Conservation (phyloP, 2,888 invertebrate species). For the Cheiracanthium punctorium region DNA sequence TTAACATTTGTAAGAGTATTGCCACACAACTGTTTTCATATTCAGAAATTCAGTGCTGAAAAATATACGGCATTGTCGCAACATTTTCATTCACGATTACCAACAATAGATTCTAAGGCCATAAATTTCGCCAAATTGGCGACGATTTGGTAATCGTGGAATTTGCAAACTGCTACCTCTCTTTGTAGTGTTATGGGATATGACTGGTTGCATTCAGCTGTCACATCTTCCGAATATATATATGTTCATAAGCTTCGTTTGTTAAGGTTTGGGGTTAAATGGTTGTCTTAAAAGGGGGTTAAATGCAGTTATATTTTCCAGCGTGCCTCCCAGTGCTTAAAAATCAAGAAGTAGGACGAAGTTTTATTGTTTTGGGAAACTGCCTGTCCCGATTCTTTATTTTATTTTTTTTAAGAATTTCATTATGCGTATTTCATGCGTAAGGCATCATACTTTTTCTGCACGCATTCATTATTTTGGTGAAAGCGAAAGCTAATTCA, state of each 20-base stretch:
- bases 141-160: constrained; percentile 65
- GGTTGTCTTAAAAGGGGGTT: constrained; percentile 49
- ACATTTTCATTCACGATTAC: constrained; percentile 30
- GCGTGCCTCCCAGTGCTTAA: background rate
- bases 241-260: constrained; percentile 5
- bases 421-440: background rate
- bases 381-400: background rate
- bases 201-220: constrained; percentile 27
- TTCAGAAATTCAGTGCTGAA: background rate
- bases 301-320: constrained; percentile 16
- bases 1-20: background rate
- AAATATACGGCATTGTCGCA: constrained; percentile 36
- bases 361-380: background rate
- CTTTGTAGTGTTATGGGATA: constrained; percentile 17
- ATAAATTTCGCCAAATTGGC: constrained; percentile 68
- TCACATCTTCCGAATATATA: constrained; percentile 15
- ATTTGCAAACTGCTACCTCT: constrained; percentile 5
- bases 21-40: background rate
- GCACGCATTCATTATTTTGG: too few relatives aligned
- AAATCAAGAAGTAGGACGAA: background rate
- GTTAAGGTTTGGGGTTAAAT: constrained; percentile 51
- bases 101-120: constrained; percentile 42
- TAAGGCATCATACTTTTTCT: too few relatives aligned
- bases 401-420: background rate
- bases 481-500: too few relatives aligned